Conservation (phyloP, 1,140 invertebrate species). For the Agrypnia vestita region DNA sequence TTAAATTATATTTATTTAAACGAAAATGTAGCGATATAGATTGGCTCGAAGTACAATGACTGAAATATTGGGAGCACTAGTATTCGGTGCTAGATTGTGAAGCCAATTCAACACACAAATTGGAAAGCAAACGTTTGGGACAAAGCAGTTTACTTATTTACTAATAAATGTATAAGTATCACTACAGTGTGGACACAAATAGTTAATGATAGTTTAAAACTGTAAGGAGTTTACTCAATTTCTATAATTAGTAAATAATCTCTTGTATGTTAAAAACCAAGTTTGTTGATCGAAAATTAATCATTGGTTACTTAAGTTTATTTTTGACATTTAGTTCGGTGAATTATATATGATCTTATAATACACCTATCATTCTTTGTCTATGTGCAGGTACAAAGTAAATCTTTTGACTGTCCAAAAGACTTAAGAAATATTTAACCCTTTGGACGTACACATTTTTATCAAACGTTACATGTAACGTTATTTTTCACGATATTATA, state of each 20-base stretch:
- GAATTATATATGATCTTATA: too few species aligned
- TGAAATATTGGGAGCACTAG: constrained; percentile 13
- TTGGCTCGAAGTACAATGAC: constrained; percentile 28
- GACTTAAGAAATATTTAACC: too few species aligned
- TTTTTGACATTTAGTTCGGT: too few species aligned
- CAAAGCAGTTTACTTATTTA: constrained; percentile 31
- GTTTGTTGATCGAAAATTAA: too few species aligned
- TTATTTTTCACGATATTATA: too few species aligned
- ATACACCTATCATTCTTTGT: too few species aligned
- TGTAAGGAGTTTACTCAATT: constrained; percentile 1
- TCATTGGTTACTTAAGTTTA: too few species aligned
- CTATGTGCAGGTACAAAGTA: too few species aligned
- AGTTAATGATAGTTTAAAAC: not conserved
- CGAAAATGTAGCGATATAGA: constrained; percentile 14
- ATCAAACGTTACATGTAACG: too few species aligned
- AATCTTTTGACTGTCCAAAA: too few species aligned
- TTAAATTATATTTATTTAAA: constrained; percentile 40
- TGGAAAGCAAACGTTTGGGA: constrained; percentile 29
- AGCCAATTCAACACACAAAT: constrained; percentile 26
- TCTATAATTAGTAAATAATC: constrained; percentile 14
- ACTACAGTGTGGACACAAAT: not conserved
- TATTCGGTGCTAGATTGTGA: constrained; percentile 35
- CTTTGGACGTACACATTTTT: too few species aligned
- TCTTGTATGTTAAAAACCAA: not conserved
- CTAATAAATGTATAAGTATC: not conserved